Conservation (phyloP, 1,140 invertebrate genomes). For the Eufriesea mexicana region DNA sequence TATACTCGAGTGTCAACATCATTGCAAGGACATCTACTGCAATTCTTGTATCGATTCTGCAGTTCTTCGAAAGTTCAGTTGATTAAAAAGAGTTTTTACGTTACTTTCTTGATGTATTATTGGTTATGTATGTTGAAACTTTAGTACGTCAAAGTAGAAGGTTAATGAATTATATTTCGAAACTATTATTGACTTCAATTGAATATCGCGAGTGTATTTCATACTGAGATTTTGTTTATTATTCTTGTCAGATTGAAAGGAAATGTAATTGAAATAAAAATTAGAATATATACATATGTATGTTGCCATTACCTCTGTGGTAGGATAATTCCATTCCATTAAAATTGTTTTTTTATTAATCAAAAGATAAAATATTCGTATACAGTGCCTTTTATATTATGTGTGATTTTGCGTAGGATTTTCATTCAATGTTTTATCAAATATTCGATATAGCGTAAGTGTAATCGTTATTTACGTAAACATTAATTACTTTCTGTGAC, state of each 20-base stretch:
- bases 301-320: not conserved
- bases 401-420: not conserved
- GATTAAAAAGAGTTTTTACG: not conserved
- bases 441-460: not conserved
- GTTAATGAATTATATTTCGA: not conserved
- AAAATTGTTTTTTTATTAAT: not conserved
- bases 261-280: not conserved
- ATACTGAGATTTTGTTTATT: not conserved
- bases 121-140: not conserved
- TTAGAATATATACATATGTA: not conserved
- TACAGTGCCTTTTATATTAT: not conserved
- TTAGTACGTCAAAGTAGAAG: too few species aligned
- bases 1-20: too few species aligned
- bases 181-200: not conserved
- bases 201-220: not conserved
- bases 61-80: not conserved
- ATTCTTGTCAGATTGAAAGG: not conserved
- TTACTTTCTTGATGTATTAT: not conserved
- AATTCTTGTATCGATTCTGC: not conserved
- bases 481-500: not conserved
- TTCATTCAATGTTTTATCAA: not conserved
- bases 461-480: not conserved
- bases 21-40: not conserved
- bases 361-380: not conserved
- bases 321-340: not conserved